Evolutionary conservation across 2,797 vertebrate species (phyloP), one percentile per base, ranked within the genome.

Genomic region (Megaceryle alcyon): DNA sequence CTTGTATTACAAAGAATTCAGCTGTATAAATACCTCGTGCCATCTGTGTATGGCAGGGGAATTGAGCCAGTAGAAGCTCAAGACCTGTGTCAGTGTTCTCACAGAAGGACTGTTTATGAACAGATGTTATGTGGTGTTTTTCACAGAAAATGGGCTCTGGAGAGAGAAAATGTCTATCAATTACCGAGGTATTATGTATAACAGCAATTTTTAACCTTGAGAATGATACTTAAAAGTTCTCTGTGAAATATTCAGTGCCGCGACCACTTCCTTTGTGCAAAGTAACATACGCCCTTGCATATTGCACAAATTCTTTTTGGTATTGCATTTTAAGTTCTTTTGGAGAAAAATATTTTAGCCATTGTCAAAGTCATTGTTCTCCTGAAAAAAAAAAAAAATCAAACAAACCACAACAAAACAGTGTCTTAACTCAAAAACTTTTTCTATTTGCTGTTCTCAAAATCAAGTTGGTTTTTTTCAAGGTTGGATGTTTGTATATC

Each of bases 71-170:
- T 97, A 97, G 97, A 98, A 97, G 98, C 98, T 97, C 96, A 97
- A 97, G 98, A 98, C 98, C 98, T 93, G 98, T 99, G 99, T 99
- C 99, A 99, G 98, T 98, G 98, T 97, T 98, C 98, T 98, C 98
- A 98, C 98, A 98, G 99, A 99, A 99, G 98, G 99, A 98, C 98
- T 99, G 99, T 99, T 99, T 99, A 98, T 98, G 99, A 99, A 99
- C 99, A 99, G 99, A 99, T 99, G 99, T 99, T 99, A 98, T 93
- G 99, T 97, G 98, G 98, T 98, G 98, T 98, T 98, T 98, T 98
- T 97, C 98, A 98, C 95, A 98, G 98, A 98, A 98, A 98, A 98
- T 98, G 97, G 97, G 97, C 99, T 99, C 99, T 98, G 98, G 99
- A 99, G 99, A 99, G 99, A 98, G 98, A 98, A 98, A 98, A 98